Base-by-base conservation (phyloP, 92 coral and sea anemone species). In the Isaurus tuberculatus region DNA sequence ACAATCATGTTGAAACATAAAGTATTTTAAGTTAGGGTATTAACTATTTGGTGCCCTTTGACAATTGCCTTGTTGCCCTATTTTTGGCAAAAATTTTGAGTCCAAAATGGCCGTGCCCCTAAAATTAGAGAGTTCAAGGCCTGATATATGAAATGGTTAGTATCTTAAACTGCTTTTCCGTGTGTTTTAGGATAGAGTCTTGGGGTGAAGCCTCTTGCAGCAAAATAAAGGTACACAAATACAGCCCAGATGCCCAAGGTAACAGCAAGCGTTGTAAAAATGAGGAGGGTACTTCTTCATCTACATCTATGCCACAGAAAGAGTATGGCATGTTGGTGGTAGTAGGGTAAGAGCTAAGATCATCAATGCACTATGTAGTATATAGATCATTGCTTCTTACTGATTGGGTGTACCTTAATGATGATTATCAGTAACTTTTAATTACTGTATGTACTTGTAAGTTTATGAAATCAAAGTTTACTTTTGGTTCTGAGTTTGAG, bases 241-340 rank as follows among this genome's bases (percentile, higher is more conserved):
- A 28, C 30, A 69, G 74, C 17, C 74, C 74, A 36, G 74, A 34
- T 17, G 51, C 74, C 29, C 74, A 34, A 69, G 49, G 14, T 11
- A 25, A 13, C 14, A 14, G 17, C 22, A 72, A 72, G 15, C 78
- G 78, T n/a, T 26, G 43, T 43, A 72, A 72, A 20, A 26, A 31
- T 22, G 60, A 72, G 25, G 78, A 72, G 43, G 78, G 60, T 11
- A 2, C 58, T 27, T 72, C 78, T 3, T 40, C 78, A 10, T 72
- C 78, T 2, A 60, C 36, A 11, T 42, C 33, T 0, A 8, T 8
- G 14, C 10, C 58, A 20, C 5, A 14, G 23, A 16, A 53, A 72
- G 78, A 72, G 26, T 72, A 72, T 43, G 78, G 78, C 4, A 44
- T 72, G 60, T 44, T 72, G 31, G 60, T 72, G 36, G 78, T 72